Conservation (phyloP, 1,140 invertebrate genomes). For the Macrobrachium nipponense region DNA sequence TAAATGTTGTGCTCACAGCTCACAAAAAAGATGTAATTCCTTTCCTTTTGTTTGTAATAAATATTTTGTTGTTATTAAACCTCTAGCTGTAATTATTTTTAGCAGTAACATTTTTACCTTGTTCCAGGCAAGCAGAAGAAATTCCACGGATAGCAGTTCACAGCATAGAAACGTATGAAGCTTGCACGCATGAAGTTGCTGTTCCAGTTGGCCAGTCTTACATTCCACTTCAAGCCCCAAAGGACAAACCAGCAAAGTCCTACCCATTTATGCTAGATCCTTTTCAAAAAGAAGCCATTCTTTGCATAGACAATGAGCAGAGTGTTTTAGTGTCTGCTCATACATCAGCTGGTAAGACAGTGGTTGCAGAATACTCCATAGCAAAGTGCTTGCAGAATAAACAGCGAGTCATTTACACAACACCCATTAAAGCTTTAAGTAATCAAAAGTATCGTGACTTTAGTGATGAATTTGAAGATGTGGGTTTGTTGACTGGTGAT, state of each 20-base stretch:
- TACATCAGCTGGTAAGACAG: constrained; percentile 99
- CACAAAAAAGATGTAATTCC: too few relatives aligned
- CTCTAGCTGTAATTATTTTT: too few relatives aligned
- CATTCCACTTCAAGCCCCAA: constrained; percentile 75
- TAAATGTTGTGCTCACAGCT: too few relatives aligned
- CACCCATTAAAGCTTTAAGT: constrained; percentile 98
- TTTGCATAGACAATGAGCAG: constrained; percentile 97
- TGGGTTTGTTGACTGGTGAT: constrained; percentile 98
- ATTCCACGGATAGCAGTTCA: constrained; percentile 83
- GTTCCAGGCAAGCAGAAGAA: constrained; percentile 48
- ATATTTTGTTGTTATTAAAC: too few relatives aligned
- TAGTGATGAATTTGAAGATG: constrained; percentile 97
- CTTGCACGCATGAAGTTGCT: constrained; percentile 94
- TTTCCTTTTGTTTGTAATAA: too few relatives aligned
- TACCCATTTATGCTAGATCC: constrained; percentile 97
- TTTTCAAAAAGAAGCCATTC: constrained; percentile 97
- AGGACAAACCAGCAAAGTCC: constrained; percentile 84
- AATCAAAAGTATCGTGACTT: constrained; percentile 99
- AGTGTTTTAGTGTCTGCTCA: constrained; percentile 98
- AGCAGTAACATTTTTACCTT: neutral
- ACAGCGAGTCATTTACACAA: constrained; percentile 97
- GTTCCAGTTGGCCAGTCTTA: constrained; percentile 88
- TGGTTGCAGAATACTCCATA: constrained; percentile 92
- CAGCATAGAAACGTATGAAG: constrained; percentile 87
- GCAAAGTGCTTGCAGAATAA: constrained; percentile 78